A percentile compares a stretch with the other conserved stretches of the same genome.
These are phyloP conservation scores for Enhydra lutris DNA, from an alignment of 2,113 vertebrate genomes.

Conservation along the genomic window DNA sequence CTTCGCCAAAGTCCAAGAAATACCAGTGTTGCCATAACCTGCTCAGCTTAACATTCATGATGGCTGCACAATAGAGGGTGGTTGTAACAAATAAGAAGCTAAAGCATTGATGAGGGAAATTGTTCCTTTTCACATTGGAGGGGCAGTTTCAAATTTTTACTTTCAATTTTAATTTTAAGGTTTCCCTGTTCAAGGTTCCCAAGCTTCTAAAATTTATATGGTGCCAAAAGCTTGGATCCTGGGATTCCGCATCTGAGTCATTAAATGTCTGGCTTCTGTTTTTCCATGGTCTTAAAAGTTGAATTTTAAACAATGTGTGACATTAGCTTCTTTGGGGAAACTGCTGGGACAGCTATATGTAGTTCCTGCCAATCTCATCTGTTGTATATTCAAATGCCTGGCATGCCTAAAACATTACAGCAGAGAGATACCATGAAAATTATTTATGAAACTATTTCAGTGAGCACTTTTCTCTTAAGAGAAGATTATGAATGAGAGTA, in stretches of 20 bases:
- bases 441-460: neutral
- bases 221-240: neutral
- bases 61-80: neutral
- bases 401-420: neutral
- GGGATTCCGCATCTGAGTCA: neutral
- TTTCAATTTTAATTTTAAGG: neutral
- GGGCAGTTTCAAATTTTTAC: constrained; percentile 11
- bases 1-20: neutral
- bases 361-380: neutral
- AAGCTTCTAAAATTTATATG: neutral
- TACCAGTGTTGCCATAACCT: neutral
- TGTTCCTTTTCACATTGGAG: neutral
- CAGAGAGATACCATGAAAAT: neutral
- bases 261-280: neutral
- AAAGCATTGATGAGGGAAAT: neutral
- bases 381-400: neutral
- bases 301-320: neutral
- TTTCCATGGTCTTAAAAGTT: neutral
- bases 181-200: neutral
- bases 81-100: neutral
- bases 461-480: neutral
- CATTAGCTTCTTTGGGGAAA: neutral
- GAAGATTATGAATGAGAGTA: neutral
- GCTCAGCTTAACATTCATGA: neutral
- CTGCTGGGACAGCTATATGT: neutral